A percentile compares a stretch with the other conserved stretches of the same genome.
These are phyloP conservation scores for Drosophila rufa DNA, from an alignment of 1,140 invertebrate species.

Conservation along the genomic window DNA sequence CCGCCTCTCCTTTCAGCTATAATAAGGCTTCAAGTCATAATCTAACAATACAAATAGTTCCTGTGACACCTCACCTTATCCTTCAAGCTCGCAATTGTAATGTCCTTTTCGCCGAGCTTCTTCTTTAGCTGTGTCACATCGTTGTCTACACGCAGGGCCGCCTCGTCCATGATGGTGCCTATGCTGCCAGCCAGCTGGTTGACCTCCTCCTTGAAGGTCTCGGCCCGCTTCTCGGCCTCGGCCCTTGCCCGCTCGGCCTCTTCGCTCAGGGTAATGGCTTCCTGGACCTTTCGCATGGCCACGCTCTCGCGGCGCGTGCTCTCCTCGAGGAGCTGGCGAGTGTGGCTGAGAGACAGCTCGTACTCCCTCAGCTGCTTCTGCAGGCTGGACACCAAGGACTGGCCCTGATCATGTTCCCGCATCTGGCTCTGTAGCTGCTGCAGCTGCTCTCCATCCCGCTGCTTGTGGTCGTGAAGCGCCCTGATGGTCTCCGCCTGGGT, in stretches of 20 bases:
- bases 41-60: background rate
- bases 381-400: slow-evolving; percentile 17
- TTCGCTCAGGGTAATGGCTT: slow-evolving; percentile 86
- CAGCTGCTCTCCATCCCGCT: slow-evolving; percentile 35
- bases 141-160: slow-evolving; percentile 87
- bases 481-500: slow-evolving; percentile 62
- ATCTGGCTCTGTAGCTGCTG: slow-evolving; percentile 43
- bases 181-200: slow-evolving; percentile 63
- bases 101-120: slow-evolving; percentile 87
- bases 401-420: slow-evolving; percentile 5
- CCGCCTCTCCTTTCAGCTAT: slow-evolving; percentile 29
- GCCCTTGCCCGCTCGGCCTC: slow-evolving; percentile 86
- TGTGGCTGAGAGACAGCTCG: slow-evolving; percentile 44
- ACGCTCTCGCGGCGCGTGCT: slow-evolving; percentile 41
- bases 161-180: slow-evolving; percentile 87
- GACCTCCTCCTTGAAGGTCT: slow-evolving; percentile 67
- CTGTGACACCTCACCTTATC: slow-evolving; percentile 58
- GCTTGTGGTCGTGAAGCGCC: slow-evolving; percentile 61
- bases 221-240: slow-evolving; percentile 69
- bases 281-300: slow-evolving; percentile 80
- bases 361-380: slow-evolving; percentile 57
- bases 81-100: slow-evolving; percentile 80
- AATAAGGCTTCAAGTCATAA: too few species aligned
- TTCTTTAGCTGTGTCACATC: slow-evolving; percentile 86
- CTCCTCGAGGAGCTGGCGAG: slow-evolving; percentile 32